Base-by-base conservation (phyloP, 2,797 vertebrate species). In the Falco rusticolus region DNA sequence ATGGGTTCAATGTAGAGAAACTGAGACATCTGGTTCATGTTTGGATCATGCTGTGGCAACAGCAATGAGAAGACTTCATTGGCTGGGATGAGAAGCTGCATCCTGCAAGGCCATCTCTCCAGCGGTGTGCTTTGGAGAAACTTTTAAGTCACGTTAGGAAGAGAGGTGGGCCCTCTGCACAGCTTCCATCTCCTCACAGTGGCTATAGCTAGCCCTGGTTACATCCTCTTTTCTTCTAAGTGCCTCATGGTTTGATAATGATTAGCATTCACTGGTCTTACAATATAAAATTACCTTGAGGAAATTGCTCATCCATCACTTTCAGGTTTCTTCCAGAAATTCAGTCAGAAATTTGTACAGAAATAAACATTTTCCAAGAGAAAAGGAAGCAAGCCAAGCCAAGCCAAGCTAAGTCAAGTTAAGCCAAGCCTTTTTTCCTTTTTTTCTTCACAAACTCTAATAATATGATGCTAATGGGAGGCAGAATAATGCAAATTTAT, bases 341-440 rank as follows among this genome's bases (percentile, higher is more conserved):
- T 39, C 51, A 57, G 87, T 88, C 84, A 85, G 90, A 88, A 90
- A 75, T 90, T 71, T 78, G 57, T 78, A 69, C 57, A 88, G 90
- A 94, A 90, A 85, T 78, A 87, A 95, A 92, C 71, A 57, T 94
- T 92, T 88, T 90, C 87, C 90, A 75, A 65, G 71, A 61, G 80
- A 39, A 75, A 78, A 88, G 90, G 93, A 95, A 90, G 63, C 18
- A 47, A 56, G 53, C 74, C 84, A 85, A 91, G 87, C 59, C 79
- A 71, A 92, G 64, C 63, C 54, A 77, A 72, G 75, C 34, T 34
- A 69, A 92, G n/a, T 9, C 59, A 76, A 63, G 53, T 37, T 41
- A 86, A 93, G 80, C 72, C 82, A 93, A 83, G 16, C 18, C 12
- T 41, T 39, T 76, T 63, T 54, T 60, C 47, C 54, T 75, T 45